phyloP scores from a whole-genome alignment of 2,797 vertebrate genomes.

The Echeneis naucrates region DNA sequence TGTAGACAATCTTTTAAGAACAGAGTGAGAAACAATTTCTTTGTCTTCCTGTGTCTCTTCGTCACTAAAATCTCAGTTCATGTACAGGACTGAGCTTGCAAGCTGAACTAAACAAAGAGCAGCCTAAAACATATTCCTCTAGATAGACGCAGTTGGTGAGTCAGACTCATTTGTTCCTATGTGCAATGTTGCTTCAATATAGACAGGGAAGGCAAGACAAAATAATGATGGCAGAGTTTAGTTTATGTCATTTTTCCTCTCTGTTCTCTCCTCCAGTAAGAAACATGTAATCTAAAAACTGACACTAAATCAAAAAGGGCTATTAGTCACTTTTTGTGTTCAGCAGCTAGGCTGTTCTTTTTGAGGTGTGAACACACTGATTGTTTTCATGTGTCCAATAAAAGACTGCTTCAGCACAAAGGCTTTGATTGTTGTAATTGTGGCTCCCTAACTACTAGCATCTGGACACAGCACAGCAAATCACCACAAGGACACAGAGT shows the following conservation, averaged over 20 bases:
- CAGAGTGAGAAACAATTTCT: not conserved
- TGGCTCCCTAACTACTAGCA: conserved; percentile 56
- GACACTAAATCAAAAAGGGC: conserved; percentile 42
- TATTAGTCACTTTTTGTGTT: conserved; percentile 22
- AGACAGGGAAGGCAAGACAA: not conserved
- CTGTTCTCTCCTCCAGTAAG: conserved; percentile 1
- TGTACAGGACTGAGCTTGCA: not conserved
- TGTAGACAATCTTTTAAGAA: not conserved
- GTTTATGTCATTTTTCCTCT: not conserved
- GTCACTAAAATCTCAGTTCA: not conserved
- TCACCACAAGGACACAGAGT: conserved; percentile 37
- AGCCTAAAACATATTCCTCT: conserved; percentile 24
- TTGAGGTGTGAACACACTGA: conserved; percentile 22
- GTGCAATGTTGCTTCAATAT: conserved; percentile 38
- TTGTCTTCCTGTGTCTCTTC: not conserved
- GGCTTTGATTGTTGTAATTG: conserved; percentile 57
- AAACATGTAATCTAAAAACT: conserved; percentile 17
- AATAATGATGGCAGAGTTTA: conserved; percentile 13
- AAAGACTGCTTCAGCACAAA: conserved; percentile 33
- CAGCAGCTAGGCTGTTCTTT: conserved; percentile 25
- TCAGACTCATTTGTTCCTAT: conserved; percentile 38
- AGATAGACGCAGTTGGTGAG: conserved; percentile 14
- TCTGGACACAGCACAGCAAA: conserved; percentile 41
- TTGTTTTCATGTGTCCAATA: conserved; percentile 48
- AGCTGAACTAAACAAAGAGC: conserved; percentile 21